Evolutionary conservation across 2,797 vertebrate genomes (phyloP).

Genomic region (Mus spretus): DNA sequence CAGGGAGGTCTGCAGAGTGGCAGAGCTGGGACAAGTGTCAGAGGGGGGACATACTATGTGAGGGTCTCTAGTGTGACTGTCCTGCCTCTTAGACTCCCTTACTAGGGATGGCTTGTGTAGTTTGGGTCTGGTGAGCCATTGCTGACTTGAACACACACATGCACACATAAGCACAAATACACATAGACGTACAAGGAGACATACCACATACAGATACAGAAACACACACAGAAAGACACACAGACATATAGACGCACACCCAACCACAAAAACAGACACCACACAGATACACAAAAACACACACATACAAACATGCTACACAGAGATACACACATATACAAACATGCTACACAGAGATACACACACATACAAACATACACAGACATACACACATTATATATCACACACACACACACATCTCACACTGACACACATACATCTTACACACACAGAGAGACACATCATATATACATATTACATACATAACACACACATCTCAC

Average conservation of each 20-base stretch:
- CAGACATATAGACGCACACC: accelerated
- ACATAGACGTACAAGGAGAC: neutral
- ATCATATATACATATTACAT: no score
- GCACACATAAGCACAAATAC: neutral
- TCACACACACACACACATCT: neutral
- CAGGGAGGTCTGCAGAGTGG: neutral
- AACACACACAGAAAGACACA: neutral
- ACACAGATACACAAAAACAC: neutral
- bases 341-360: neutral
- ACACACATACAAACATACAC: neutral
- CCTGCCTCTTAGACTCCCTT: neutral
- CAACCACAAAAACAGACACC: neutral
- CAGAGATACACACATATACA: neutral
- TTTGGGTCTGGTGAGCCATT: neutral
- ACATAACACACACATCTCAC: no score
- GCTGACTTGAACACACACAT: accelerated
- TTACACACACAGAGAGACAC: no score
- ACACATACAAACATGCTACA: neutral
- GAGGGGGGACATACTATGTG: neutral
- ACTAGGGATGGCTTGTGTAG: neutral
- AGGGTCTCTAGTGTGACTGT: neutral
- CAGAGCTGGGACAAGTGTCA: accelerated
- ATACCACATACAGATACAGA: neutral
- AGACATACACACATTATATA: neutral
- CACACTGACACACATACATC: neutral